phyloP scores from a whole-genome alignment of 2,797 vertebrate species.

The Intellagama lesueurii region DNA sequence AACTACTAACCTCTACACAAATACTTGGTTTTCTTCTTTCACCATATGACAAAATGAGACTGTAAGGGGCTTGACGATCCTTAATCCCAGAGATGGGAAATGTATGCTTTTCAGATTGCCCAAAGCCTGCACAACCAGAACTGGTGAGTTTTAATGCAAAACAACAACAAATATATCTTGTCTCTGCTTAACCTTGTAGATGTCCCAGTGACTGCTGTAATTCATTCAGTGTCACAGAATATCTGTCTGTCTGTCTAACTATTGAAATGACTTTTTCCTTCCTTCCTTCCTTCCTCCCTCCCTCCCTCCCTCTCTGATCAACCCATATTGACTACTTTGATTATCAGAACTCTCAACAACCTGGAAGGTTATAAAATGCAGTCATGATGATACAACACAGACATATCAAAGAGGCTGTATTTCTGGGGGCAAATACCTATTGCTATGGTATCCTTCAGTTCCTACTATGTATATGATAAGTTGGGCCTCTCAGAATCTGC shows the following conservation, averaged over 20 bases:
- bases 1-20: neutral
- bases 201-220: neutral
- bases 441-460: neutral
- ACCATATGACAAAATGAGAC: neutral
- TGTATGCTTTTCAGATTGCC: too few species aligned
- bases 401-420: neutral
- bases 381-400: neutral
- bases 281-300: too few species aligned
- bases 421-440: neutral
- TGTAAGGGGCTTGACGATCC: neutral
- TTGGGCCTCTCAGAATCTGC: neutral
- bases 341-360: neutral
- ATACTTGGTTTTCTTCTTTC: neutral
- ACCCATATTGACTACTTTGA: neutral
- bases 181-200: too few species aligned
- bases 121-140: too few species aligned
- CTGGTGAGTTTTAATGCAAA: too few species aligned
- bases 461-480: neutral
- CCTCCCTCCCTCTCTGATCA: neutral
- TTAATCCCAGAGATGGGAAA: too few species aligned
- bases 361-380: neutral
- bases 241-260: neutral
- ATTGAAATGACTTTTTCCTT: neutral
- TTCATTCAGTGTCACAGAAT: too few species aligned
- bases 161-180: too few species aligned